A percentile compares a stretch with the other conserved stretches of the same genome.
These are phyloP conservation scores for Periophthalmus magnuspinnatus DNA, from an alignment of 2,797 vertebrate genomes.

Conservation along the genomic window DNA sequence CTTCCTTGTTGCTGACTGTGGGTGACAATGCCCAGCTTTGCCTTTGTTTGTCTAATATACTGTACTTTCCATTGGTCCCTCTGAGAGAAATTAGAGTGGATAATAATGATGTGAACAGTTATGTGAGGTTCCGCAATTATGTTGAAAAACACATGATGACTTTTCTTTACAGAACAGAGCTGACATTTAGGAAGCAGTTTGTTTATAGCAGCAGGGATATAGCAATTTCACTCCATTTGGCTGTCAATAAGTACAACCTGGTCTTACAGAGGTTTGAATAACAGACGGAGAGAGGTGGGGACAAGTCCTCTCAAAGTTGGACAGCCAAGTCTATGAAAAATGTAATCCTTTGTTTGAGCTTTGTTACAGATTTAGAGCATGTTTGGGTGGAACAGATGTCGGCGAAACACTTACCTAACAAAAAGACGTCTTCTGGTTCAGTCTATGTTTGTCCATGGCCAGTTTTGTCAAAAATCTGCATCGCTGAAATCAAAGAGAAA, in stretches of 20 bases:
- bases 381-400: constrained; percentile 47
- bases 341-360: neutral
- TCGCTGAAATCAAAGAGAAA: neutral
- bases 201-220: constrained; percentile 12
- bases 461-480: neutral
- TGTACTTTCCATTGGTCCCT: neutral
- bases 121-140: constrained; percentile 32
- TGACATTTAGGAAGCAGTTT: constrained; percentile 18
- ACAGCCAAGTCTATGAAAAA: neutral
- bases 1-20: constrained; percentile 28
- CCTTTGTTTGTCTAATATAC: constrained; percentile 17
- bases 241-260: constrained; percentile 19
- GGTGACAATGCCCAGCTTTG: constrained; percentile 24
- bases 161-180: constrained; percentile 20
- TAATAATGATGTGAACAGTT: constrained; percentile 20
- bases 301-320: constrained; percentile 10
- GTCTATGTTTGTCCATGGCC: constrained; percentile 43
- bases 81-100: constrained; percentile 11
- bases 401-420: constrained; percentile 60
- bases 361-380: constrained; percentile 25
- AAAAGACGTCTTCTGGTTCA: constrained; percentile 16
- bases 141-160: constrained; percentile 35
- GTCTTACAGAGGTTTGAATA: constrained; percentile 18
- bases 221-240: constrained; percentile 15
- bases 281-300: constrained; percentile 5